Percentiles rank a stretch among this genome's conserved stretches.
phyloP scores from a whole-genome alignment of 2,888 invertebrate species.

The Euproctis similis region DNA sequence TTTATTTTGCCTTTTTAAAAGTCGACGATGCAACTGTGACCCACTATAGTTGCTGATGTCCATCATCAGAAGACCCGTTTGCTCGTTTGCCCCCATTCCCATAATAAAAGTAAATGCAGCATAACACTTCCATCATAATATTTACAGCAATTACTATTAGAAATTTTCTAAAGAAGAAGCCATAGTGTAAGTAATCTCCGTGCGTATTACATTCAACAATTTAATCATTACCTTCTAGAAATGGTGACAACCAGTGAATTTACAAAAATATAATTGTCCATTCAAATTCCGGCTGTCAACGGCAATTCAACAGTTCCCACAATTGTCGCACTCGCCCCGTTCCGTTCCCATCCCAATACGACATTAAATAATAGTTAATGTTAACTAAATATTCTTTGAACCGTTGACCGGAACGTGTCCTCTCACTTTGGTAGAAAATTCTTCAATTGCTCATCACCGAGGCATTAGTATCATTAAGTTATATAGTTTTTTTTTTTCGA shows the following conservation, averaged over 20 bases:
- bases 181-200: slow-evolving; percentile 16
- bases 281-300: slow-evolving; percentile 48
- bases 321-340: slow-evolving; percentile 49
- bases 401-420: slow-evolving; percentile 39
- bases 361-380: slow-evolving; percentile 67
- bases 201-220: slow-evolving; percentile 20
- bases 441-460: too few relatives aligned
- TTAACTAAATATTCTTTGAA: slow-evolving; percentile 52
- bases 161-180: too few relatives aligned
- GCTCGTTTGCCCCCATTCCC: too few relatives aligned
- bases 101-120: too few relatives aligned
- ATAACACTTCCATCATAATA: too few relatives aligned
- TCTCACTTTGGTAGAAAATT: slow-evolving; percentile 30
- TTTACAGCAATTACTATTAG: too few relatives aligned
- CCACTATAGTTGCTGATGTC: too few relatives aligned
- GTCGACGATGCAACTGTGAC: too few relatives aligned
- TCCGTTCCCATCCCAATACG: slow-evolving; percentile 52
- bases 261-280: slow-evolving; percentile 46
- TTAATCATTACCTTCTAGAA: slow-evolving; percentile 25
- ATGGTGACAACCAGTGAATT: slow-evolving; percentile 36
- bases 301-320: slow-evolving; percentile 52
- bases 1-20: too few relatives aligned
- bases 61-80: too few relatives aligned
- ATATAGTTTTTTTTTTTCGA: too few relatives aligned
- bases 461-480: too few relatives aligned